Evolutionary conservation across 37 sponge, comb jelly and placozoan genomes (phyloP), one percentile per base, ranked within the genome.

Genomic region (Cliona cf. orientalis): DNA sequence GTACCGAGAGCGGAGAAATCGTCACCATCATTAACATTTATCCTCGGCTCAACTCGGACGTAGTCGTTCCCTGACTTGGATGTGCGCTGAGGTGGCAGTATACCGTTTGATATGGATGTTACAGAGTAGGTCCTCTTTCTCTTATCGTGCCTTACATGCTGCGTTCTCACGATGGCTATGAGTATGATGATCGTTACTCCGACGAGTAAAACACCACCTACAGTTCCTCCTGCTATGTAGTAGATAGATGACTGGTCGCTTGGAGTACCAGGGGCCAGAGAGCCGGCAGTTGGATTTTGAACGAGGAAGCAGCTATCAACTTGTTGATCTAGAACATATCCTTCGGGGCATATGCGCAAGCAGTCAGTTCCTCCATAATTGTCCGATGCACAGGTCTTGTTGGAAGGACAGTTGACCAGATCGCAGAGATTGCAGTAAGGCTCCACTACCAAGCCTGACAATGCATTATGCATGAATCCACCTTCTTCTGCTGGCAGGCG

Each of bases 341-440:
- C 4, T 42, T 28, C 25, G 79, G 55, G 28, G 43, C 2, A 42
- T n/a, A n/a, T 23, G 74, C 87, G 80, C 41, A 17, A 29, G 42
- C 65, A 66, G 3, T 46, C 35, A 33, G 21, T 23, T 14, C 36
- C 46, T 0, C 67, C 79, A 31, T 7, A 14, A 22, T 26, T 5
- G 65, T 77, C 45, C 21, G 55, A 43, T 14, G 35, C 60, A 61
- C 87, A 86, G 9, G 7, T 7, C 12, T n/a, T 29, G 17, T 69
- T 39, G 2, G 38, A 33, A 9, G 66, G 25, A 46, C 83, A 88
- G 33, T 44, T 9, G 32, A 41, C 33, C n/a, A 44, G 56, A 43
- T 76, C 42, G 35, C 89, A 88, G 63, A 82, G 72, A 25, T 82
- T 39, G 37, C 83, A 78, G 78, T 22, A 58, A 2, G 32, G 43